phyloP scores from a whole-genome alignment of 2,113 vertebrate genomes.

The rat (Rattus norvegicus) region DNA sequence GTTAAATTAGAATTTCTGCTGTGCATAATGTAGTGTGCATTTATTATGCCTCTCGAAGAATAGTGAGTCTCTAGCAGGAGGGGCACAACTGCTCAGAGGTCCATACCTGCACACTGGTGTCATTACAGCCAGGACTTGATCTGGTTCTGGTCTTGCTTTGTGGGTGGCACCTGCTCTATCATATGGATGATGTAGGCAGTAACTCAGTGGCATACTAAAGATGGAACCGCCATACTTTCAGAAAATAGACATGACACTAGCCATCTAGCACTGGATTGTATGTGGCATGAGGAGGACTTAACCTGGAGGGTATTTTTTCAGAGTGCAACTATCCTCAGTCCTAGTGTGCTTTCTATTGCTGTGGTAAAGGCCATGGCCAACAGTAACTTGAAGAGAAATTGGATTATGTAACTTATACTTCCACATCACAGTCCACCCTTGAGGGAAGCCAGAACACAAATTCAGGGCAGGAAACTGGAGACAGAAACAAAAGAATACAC shows the following conservation, averaged over 20 bases:
- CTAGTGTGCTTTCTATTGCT: background rate
- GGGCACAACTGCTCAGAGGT: too few species aligned
- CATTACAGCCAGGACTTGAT: background rate
- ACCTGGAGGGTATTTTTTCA: background rate
- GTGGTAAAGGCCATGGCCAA: background rate
- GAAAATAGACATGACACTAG: background rate
- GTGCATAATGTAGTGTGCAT: background rate
- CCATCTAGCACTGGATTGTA: rapidly evolving
- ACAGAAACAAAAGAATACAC: background rate
- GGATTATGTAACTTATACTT: background rate
- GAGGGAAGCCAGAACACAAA: background rate
- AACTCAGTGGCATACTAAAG: background rate
- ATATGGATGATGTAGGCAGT: background rate
- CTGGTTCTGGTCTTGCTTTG: background rate
- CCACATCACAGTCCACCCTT: background rate
- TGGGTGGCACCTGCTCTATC: background rate
- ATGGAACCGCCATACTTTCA: background rate
- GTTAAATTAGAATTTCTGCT: background rate
- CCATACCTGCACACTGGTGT: background rate
- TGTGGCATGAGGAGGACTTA: background rate
- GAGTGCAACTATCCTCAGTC: background rate
- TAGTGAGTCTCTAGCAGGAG: too few species aligned
- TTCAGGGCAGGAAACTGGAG: background rate
- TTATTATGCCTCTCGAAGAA: background rate
- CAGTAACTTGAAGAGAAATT: background rate